These are phyloP conservation scores for Meles meles DNA, from an alignment of 2,113 vertebrate species.

Conservation along the genomic window DNA sequence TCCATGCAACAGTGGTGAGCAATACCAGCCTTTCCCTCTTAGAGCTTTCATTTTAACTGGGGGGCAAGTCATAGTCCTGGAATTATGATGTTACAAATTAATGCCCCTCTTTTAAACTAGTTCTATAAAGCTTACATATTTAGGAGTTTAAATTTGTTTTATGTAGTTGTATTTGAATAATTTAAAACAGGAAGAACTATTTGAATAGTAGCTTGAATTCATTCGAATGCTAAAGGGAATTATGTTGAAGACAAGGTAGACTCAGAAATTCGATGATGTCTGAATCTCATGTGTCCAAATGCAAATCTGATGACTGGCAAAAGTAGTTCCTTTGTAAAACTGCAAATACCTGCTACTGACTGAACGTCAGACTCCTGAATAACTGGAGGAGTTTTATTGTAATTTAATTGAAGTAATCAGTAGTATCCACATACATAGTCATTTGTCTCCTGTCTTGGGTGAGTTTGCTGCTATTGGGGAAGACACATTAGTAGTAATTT, in stretches of 20 bases:
- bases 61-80: background rate
- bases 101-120: conserved; percentile 7
- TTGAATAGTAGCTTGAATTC: background rate
- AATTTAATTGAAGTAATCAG: background rate
- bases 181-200: background rate
- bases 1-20: background rate
- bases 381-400: background rate
- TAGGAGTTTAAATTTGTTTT: conserved; percentile 3
- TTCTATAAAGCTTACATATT: background rate
- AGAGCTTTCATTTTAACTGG: background rate
- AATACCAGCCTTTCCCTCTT: background rate
- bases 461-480: background rate
- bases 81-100: background rate
- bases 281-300: background rate
- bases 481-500: background rate
- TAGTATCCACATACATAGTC: background rate
- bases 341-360: background rate
- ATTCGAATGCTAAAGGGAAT: background rate
- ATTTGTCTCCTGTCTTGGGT: background rate
- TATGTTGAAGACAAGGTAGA: background rate
- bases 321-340: background rate
- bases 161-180: background rate
- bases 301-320: background rate
- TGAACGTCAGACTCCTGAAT: background rate
- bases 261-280: background rate